Conservation (phyloP, 2,888 invertebrate genomes). For the Tribolium freemani region DNA sequence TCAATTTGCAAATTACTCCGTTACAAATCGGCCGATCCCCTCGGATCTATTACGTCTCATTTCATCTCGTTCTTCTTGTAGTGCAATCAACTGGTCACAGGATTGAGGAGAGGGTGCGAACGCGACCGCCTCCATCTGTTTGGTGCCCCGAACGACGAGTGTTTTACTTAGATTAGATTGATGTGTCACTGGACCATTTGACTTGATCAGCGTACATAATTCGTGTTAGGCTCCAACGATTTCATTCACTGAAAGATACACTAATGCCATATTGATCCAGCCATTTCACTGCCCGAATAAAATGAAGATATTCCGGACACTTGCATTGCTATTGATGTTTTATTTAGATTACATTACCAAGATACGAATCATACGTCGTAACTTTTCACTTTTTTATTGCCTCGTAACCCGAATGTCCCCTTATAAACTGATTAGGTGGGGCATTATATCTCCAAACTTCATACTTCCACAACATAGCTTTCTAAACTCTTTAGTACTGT, state of each 20-base stretch:
- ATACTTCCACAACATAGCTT: too few relatives aligned
- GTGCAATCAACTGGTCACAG: slow-evolving; percentile 59
- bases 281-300: not conserved
- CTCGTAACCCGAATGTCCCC: not conserved
- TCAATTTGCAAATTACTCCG: slow-evolving; percentile 63
- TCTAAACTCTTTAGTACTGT: too few relatives aligned
- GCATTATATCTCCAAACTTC: too few relatives aligned
- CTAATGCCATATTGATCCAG: not conserved
- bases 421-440: not conserved
- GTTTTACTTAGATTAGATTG: slow-evolving; percentile 60
- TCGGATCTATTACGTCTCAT: slow-evolving; percentile 56
- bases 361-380: not conserved
- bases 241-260: slow-evolving; percentile 29
- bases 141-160: slow-evolving; percentile 50
- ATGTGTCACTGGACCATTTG: slow-evolving; percentile 60
- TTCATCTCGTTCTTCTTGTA: slow-evolving; percentile 58
- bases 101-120: slow-evolving; percentile 58
- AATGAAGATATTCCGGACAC: too few relatives aligned
- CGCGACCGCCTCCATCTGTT: slow-evolving; percentile 60
- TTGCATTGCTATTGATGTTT: not conserved
- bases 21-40: slow-evolving; percentile 49
- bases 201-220: slow-evolving; percentile 53
- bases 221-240: slow-evolving; percentile 51
- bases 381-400: not conserved
- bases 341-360: not conserved